Percentiles rank a stretch among this genome's conserved stretches.
Evolutionary conservation across 2,797 vertebrate genomes (phyloP).

Genomic region (Chelidonichthys spinosus): DNA sequence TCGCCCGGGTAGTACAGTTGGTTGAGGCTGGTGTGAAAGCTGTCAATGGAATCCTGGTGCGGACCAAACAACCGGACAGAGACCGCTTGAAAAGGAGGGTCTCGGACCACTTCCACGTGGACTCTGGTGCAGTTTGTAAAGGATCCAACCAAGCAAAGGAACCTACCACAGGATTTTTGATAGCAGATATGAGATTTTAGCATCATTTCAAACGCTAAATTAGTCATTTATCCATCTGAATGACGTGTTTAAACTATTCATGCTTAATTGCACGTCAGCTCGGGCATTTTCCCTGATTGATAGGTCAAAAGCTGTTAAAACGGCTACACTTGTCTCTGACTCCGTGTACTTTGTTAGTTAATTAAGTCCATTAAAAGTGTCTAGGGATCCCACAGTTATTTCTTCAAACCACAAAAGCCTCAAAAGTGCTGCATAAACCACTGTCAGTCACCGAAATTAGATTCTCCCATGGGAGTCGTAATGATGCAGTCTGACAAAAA

Average conservation of each 20-base stretch:
- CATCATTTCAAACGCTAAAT: not conserved
- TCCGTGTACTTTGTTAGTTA: too few relatives aligned
- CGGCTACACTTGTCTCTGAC: not conserved
- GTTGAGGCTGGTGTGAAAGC: not conserved
- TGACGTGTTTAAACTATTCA: too few relatives aligned
- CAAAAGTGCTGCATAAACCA: not conserved
- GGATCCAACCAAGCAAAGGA: not conserved
- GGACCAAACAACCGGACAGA: not conserved
- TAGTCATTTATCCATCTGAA: not conserved
- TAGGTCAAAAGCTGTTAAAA: not conserved
- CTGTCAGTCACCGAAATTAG: not conserved
- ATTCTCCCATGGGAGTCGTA: not conserved
- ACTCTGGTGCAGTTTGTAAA: not conserved
- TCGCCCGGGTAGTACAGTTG: not conserved
- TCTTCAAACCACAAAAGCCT: too few relatives aligned
- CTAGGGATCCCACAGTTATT: not conserved
- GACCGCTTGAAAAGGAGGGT: not conserved
- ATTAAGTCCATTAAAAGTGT: not conserved
- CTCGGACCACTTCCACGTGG: not conserved
- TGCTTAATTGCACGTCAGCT: not conserved
- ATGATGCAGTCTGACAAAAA: not conserved
- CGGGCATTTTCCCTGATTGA: not conserved
- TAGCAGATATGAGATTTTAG: not conserved
- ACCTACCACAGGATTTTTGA: not conserved
- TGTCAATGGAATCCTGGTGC: not conserved